Conservation (phyloP, 2,113 vertebrate species). For the Scortum barcoo region DNA sequence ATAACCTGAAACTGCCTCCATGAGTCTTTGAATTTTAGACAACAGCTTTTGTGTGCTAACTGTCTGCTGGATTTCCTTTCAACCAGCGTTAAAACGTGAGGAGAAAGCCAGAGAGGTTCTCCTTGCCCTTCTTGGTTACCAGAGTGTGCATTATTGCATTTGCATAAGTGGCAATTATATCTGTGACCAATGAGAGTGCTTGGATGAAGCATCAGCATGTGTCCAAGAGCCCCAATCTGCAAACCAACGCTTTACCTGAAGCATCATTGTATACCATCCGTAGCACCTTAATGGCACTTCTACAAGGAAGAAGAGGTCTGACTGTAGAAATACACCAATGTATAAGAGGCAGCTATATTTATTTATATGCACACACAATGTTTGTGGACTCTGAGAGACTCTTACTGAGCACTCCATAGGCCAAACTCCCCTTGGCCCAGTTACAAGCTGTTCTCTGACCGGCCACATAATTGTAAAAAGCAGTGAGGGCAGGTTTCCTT, state of each 20-base stretch:
- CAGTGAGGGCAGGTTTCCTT: constrained; percentile 36
- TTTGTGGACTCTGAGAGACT: constrained; percentile 6
- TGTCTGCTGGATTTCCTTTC: not conserved
- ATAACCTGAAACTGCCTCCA: no score
- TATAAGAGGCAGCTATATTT: not conserved
- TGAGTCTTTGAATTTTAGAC: not conserved
- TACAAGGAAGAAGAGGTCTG: not conserved
- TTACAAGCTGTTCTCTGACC: constrained; percentile 54
- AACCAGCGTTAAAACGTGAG: not conserved
- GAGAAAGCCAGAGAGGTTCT: not conserved
- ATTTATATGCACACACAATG: no score
- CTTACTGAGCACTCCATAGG: constrained; percentile 19
- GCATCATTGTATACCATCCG: not conserved
- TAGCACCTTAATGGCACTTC: not conserved
- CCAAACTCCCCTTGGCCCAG: constrained; percentile 49
- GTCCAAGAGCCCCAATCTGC: no score
- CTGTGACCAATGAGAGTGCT: not conserved
- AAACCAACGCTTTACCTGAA: not conserved
- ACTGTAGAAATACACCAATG: not conserved
- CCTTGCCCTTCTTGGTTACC: not conserved
- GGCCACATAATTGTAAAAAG: constrained; percentile 55
- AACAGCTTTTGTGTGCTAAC: not conserved
- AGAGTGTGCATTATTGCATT: not conserved
- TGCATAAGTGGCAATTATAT: not conserved
- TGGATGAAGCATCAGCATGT: not conserved